These are phyloP conservation scores for Melanotaenia boesemani DNA, from an alignment of 2,797 vertebrate species.

Conservation along the genomic window DNA sequence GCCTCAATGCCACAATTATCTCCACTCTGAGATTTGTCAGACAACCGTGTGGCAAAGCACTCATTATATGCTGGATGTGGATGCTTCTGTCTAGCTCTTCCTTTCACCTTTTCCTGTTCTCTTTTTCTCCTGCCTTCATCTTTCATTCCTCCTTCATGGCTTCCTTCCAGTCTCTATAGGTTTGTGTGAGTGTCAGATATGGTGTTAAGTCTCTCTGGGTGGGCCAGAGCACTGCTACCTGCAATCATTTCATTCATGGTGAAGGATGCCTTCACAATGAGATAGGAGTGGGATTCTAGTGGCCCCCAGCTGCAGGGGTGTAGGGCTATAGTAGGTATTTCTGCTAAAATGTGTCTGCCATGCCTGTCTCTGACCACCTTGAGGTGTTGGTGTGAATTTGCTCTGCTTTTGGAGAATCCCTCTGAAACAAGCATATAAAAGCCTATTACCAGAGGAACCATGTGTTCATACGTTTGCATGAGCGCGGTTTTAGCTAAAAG, in stretches of 20 bases:
- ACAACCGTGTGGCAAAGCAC: conserved; percentile 54
- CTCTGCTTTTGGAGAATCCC: too few relatives aligned
- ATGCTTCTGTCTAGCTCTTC: conserved; percentile 39
- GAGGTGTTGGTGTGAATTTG: too few relatives aligned
- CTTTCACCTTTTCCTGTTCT: too few relatives aligned
- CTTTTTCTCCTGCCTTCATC: too few relatives aligned
- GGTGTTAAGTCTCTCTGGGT: conserved; percentile 49
- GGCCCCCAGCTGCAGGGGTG: not conserved
- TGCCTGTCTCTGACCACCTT: too few relatives aligned
- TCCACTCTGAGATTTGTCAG: conserved; percentile 49
- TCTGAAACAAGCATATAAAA: too few relatives aligned
- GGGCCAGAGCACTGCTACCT: conserved; percentile 39
- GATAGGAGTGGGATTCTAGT: not conserved
- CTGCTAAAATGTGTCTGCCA: too few relatives aligned
- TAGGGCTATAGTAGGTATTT: not conserved
- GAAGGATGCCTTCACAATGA: conserved; percentile 38
- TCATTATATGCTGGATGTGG: conserved; percentile 45
- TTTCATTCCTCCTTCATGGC: not conserved
- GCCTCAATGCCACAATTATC: conserved; percentile 63
- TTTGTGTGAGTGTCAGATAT: conserved; percentile 26
- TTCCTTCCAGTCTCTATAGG: conserved; percentile 26
- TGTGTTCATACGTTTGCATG: too few relatives aligned
- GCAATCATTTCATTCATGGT: conserved; percentile 53
- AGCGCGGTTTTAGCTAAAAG: too few relatives aligned
- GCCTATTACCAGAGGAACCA: too few relatives aligned